Conservation (phyloP, 2,797 vertebrate species). For the Microctenopoma stevenorrisi region DNA sequence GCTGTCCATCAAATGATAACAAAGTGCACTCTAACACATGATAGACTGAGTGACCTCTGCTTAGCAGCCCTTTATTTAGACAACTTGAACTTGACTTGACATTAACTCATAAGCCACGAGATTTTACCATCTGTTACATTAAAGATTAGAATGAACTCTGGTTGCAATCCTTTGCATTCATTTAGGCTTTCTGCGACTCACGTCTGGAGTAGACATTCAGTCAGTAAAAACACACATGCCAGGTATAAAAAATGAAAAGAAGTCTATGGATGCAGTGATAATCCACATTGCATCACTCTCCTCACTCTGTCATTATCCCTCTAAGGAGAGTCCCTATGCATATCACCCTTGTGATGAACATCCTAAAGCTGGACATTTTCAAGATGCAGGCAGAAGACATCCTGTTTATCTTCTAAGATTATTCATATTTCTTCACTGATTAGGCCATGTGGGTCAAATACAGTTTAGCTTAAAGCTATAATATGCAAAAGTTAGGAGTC, state of each 20-base stretch:
- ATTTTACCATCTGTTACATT: conserved; percentile 67
- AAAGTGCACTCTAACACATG: conserved; percentile 36
- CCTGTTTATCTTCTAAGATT: no score
- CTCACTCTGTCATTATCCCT: conserved; percentile 19
- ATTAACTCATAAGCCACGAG: conserved; percentile 69
- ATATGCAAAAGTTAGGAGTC: no score
- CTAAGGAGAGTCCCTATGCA: conserved; percentile 47
- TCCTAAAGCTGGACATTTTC: conserved; percentile 18
- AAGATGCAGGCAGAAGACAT: conserved; percentile 26
- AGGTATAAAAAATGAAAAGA: conserved; percentile 36
- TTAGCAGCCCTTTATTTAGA: conserved; percentile 72
- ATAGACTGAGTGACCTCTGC: conserved; percentile 37
- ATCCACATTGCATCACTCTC: conserved; percentile 36
- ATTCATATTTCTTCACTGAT: no score
- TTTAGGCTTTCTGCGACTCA: conserved; percentile 42
- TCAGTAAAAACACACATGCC: conserved; percentile 29
- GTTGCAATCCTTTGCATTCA: conserved; percentile 35
- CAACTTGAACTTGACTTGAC: conserved; percentile 74
- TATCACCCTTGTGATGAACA: conserved; percentile 44
- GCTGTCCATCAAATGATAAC: conserved; percentile 37
- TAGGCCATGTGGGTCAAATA: no score
- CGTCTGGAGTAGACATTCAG: conserved; percentile 33
- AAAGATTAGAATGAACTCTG: conserved; percentile 60
- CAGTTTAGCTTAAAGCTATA: no score
- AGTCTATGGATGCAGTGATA: conserved; percentile 30